A percentile compares a stretch with the other conserved stretches of the same genome.
These are phyloP conservation scores for Lasius platythorax DNA, from an alignment of 2,888 invertebrate species.

Conservation along the genomic window DNA sequence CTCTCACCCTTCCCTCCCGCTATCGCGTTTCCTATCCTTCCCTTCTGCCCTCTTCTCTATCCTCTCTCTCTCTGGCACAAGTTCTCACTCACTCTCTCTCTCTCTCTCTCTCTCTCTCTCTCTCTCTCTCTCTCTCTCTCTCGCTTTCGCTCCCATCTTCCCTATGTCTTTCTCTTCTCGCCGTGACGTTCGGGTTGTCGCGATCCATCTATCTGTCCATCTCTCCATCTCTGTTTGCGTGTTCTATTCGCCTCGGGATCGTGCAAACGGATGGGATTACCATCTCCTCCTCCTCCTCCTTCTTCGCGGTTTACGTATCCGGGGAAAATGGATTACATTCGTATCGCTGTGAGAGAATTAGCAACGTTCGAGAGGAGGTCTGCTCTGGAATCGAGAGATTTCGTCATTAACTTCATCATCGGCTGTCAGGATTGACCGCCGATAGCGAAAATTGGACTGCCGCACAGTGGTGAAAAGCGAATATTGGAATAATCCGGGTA, in stretches of 20 bases:
- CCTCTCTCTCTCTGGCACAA: neutral
- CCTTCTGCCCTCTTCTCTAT: slow-evolving; percentile 67
- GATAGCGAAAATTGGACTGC: neutral
- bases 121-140: slow-evolving; percentile 53
- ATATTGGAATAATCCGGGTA: slow-evolving; percentile 6
- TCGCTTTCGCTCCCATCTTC: neutral
- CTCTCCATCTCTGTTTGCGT: slow-evolving; percentile 52
- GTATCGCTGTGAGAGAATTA: slow-evolving; percentile 35
- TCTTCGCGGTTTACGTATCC: slow-evolving; percentile 61
- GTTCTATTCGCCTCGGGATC: slow-evolving; percentile 71
- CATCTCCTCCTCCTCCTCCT: slow-evolving; percentile 58
- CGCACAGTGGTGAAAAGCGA: neutral
- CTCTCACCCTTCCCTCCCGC: slow-evolving; percentile 77
- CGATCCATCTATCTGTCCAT: slow-evolving; percentile 53
- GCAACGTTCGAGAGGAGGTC: neutral
- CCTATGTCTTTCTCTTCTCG: slow-evolving; percentile 4
- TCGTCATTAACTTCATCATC: slow-evolving; percentile 47
- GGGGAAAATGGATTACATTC: slow-evolving; percentile 69
- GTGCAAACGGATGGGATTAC: slow-evolving; percentile 79
- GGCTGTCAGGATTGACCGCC: slow-evolving; percentile 13
- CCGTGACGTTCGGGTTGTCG: slow-evolving; percentile 51
- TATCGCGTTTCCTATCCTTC: slow-evolving; percentile 69
- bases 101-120: slow-evolving; percentile 76
- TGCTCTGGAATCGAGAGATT: slow-evolving; percentile 32
- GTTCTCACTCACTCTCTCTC: neutral